Conservation (phyloP, 2,797 vertebrate genomes). For the Sebastes dallii region DNA sequence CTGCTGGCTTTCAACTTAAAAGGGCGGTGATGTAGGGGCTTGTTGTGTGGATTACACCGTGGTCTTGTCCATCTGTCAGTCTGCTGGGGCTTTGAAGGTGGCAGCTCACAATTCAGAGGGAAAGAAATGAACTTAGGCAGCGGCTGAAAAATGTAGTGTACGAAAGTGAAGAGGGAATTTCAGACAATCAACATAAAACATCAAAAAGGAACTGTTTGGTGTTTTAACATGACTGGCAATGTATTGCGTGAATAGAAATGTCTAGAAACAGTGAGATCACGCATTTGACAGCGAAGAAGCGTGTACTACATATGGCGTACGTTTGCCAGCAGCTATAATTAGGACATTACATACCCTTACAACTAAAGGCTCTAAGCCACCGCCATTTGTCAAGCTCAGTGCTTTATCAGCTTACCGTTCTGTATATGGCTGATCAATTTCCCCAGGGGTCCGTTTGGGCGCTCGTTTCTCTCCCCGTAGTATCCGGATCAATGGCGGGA, state of each 20-base stretch:
- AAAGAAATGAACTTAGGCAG: conserved; percentile 19
- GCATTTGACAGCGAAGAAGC: conserved; percentile 5
- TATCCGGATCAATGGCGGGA: conserved; percentile 53
- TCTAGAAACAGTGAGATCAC: neutral
- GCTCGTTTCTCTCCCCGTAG: conserved; percentile 16
- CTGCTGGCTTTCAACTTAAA: conserved; percentile 40
- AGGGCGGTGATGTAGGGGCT: conserved; percentile 42
- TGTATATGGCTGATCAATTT: conserved; percentile 31
- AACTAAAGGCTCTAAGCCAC: conserved; percentile 20
- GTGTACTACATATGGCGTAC: neutral
- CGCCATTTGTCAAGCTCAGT: conserved; percentile 30
- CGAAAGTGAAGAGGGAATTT: conserved; percentile 37
- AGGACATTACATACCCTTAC: conserved; percentile 18
- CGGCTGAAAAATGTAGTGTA: conserved; percentile 10
- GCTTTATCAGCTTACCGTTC: conserved; percentile 37
- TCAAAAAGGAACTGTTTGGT: neutral
- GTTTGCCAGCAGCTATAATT: conserved; percentile 37
- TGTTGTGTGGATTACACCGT: conserved; percentile 11
- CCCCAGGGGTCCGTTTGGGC: conserved; percentile 30
- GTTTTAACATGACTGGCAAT: neutral
- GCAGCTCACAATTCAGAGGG: conserved; percentile 19
- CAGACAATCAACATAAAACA: conserved; percentile 25
- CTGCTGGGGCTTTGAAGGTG: conserved; percentile 26
- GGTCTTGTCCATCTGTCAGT: conserved; percentile 11
- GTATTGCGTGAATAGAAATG: neutral